Evolutionary conservation across 2,113 vertebrate genomes (phyloP), one percentile per base, ranked within the genome.

Genomic region (Thymallus thymallus): DNA sequence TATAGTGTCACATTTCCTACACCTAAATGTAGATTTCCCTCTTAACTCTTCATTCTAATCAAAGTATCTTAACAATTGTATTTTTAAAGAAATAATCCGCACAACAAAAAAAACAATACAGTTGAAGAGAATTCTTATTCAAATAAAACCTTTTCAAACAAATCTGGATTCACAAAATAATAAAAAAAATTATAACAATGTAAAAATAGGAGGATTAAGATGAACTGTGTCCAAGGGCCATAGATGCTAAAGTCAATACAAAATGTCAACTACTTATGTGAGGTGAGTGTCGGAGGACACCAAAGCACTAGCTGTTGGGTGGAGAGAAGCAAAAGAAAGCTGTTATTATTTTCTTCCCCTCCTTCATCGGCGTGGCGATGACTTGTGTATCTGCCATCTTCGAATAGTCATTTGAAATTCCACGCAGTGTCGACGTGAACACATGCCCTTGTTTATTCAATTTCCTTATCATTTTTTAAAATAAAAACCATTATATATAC

Each of bases 221-320:
- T 82, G 86, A 91, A 63, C 29, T 48, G 69, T 69, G 80, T 83
- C 72, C 65, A 68, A 72, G 74, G 65, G 48, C 45, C 45, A 72
- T 94, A 94, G 92, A 93, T 92, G 91, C 85, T 77, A 66, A 91
- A 93, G 83, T 93, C 64, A 69, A 69, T 89, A 88, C 10, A n/a
- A 75, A 72, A 90, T 87, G 90, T 91, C 88, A 90, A 91, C 90
- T 84, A 91, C 86, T 89, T 90, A 92, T 89, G 89, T 90, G 88
- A 75, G 87, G 86, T 85, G 88, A 70, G 78, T 22, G 26, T 55
- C 22, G 76, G 51, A 22, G 61, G 51, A 71, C 75, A 74, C 81
- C n/a, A 32, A 71, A 66, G n/a, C 35, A 69, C 64, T 75, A 29
- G 71, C 70, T 35, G 69, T n/a, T 91, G 92, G 84, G 88, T 88